Percentiles rank a stretch among this genome's conserved stretches.
These are phyloP conservation scores for Cossypha heuglini DNA, from an alignment of 2,797 vertebrate species.

Conservation along the genomic window DNA sequence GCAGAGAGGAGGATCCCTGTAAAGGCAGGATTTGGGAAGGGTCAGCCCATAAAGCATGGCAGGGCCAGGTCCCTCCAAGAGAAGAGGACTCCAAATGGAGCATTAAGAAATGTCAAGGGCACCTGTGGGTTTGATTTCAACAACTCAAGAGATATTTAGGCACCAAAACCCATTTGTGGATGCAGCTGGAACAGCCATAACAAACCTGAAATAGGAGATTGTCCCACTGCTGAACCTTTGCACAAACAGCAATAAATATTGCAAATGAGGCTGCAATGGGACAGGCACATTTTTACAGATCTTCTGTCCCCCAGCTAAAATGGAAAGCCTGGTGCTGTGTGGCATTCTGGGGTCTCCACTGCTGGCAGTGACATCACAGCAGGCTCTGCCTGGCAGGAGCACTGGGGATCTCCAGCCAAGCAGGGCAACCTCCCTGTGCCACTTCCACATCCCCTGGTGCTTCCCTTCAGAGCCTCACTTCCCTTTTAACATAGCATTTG, in stretches of 20 bases:
- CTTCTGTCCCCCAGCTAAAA: not conserved
- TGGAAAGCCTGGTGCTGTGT: not conserved
- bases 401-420: not conserved
- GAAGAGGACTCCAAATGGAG: not conserved
- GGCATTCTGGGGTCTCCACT: not conserved
- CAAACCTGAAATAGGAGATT: not conserved
- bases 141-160: not conserved
- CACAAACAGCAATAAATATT: not conserved
- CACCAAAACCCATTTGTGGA: not conserved
- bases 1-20: not conserved
- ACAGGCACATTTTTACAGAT: not conserved
- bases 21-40: not conserved
- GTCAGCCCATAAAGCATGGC: not conserved
- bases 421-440: not conserved
- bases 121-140: not conserved
- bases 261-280: not conserved
- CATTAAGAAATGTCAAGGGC: not conserved
- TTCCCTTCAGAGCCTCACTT: not conserved
- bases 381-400: not conserved
- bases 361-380: not conserved
- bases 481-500: not conserved
- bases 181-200: not conserved
- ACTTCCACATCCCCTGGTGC: not conserved
- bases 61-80: not conserved
- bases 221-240: not conserved